A percentile compares a stretch with the other conserved stretches of the same genome.
Conservation (phyloP, 1,140 invertebrate species). For the Ceratina calcarata region DNA sequence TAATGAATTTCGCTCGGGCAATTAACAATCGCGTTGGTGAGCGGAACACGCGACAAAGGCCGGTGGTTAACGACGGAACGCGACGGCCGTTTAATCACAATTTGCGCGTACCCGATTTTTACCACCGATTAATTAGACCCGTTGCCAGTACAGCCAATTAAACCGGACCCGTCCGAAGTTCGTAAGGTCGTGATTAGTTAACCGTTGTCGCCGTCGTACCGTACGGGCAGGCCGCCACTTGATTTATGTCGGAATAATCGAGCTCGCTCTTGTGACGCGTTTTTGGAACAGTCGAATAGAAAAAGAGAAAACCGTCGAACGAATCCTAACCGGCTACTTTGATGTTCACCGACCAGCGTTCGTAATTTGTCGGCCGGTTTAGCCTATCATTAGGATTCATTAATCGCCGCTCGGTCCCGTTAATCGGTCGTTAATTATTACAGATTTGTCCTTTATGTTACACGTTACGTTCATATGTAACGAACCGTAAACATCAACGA, state of each 20-base stretch:
- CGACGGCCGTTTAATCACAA: slow-evolving; percentile 50
- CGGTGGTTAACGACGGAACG: neutral
- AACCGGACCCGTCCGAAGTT: slow-evolving; percentile 26
- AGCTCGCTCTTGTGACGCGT: neutral
- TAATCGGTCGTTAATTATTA: slow-evolving; percentile 24
- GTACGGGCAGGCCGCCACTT: neutral
- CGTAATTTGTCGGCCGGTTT: slow-evolving; percentile 21
- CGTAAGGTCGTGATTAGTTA: slow-evolving; percentile 44
- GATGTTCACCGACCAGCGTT: slow-evolving; percentile 26
- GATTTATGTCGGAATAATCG: slow-evolving; percentile 56
- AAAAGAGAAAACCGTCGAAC: too few relatives aligned
- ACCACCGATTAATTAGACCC: slow-evolving; percentile 52
- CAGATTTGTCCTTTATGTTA: neutral
- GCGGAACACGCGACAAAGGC: slow-evolving; percentile 14
- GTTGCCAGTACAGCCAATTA: slow-evolving; percentile 49
- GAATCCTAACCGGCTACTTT: slow-evolving; percentile 17
- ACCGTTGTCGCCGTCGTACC: slow-evolving; percentile 21
- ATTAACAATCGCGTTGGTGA: slow-evolving; percentile 53
- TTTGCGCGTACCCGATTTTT: slow-evolving; percentile 56
- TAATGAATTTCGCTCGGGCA: slow-evolving; percentile 45
- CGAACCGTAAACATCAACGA: neutral
- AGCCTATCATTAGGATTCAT: slow-evolving; percentile 6
- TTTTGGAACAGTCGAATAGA: neutral
- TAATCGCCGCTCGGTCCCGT: neutral
- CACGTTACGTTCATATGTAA: neutral